These are phyloP conservation scores for Pseudochirops cupreus DNA, from an alignment of 2,797 vertebrate species.

Conservation along the genomic window DNA sequence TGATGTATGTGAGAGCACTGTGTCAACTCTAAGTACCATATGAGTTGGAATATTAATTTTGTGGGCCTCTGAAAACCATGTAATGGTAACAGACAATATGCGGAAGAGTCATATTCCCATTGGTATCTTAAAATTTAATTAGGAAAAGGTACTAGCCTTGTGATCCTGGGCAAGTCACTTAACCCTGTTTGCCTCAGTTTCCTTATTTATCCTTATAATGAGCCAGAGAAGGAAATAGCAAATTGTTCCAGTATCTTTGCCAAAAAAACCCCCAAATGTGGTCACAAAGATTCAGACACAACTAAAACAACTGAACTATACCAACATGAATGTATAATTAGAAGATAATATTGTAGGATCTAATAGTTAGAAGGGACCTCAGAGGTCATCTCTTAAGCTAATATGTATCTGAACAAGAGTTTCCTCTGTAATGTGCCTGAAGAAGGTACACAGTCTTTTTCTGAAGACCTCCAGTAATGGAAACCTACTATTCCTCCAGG, in stretches of 20 bases:
- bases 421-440: neutral
- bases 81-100: neutral
- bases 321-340: neutral
- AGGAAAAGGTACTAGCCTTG: too few relatives aligned
- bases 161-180: too few relatives aligned
- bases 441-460: neutral
- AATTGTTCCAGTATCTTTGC: too few relatives aligned
- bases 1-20: too few relatives aligned
- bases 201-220: too few relatives aligned
- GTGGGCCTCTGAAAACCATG: neutral
- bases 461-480: neutral
- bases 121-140: neutral
- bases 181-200: too few relatives aligned
- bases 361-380: neutral
- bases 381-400: neutral
- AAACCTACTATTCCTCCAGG: neutral
- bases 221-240: too few relatives aligned
- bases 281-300: neutral
- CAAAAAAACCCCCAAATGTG: neutral
- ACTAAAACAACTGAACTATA: neutral
- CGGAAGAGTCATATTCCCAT: neutral
- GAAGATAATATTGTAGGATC: neutral
- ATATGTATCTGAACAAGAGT: neutral
- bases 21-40: neutral
- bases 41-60: neutral